These are phyloP conservation scores for Xylota sylvarum DNA, from an alignment of 2,888 invertebrate species.

Conservation along the genomic window DNA sequence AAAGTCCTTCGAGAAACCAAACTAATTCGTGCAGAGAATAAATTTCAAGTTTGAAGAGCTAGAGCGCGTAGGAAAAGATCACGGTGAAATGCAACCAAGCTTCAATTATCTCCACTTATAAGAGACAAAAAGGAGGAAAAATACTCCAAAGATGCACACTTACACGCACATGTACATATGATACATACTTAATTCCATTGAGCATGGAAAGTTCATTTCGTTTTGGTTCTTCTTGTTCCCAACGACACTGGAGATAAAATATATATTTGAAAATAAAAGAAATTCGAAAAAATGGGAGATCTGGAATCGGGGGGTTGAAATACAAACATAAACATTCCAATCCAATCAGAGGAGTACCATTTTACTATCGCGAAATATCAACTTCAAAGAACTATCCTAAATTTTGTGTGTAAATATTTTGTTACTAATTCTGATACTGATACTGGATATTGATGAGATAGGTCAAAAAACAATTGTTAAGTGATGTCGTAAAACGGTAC, in stretches of 20 bases:
- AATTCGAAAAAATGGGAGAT: conserved; percentile 7
- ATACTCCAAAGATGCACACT: background rate
- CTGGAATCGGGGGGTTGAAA: background rate
- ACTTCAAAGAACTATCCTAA: conserved; percentile 4
- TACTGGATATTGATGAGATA: too few species aligned
- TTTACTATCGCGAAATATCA: background rate
- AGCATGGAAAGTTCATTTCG: background rate
- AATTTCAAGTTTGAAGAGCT: conserved; percentile 32
- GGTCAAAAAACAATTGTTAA: too few species aligned
- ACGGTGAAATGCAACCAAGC: conserved; percentile 30
- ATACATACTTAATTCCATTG: background rate
- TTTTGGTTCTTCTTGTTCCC: background rate
- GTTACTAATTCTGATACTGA: too few species aligned
- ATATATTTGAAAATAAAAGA: conserved; percentile 26
- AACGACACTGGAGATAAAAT: conserved; percentile 24
- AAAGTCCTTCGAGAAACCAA: conserved; percentile 36
- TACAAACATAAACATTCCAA: background rate
- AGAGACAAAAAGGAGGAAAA: conserved; percentile 1
- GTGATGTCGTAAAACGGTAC: too few species aligned
- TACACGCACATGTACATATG: too few species aligned
- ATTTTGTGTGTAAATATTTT: too few species aligned
- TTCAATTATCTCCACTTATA: conserved; percentile 37
- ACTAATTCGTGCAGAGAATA: conserved; percentile 52
- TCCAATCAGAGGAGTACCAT: background rate
- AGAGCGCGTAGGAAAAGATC: conserved; percentile 28